Evolutionary conservation across 1,140 invertebrate species (phyloP).

Genomic region (Achatina immaculata): DNA sequence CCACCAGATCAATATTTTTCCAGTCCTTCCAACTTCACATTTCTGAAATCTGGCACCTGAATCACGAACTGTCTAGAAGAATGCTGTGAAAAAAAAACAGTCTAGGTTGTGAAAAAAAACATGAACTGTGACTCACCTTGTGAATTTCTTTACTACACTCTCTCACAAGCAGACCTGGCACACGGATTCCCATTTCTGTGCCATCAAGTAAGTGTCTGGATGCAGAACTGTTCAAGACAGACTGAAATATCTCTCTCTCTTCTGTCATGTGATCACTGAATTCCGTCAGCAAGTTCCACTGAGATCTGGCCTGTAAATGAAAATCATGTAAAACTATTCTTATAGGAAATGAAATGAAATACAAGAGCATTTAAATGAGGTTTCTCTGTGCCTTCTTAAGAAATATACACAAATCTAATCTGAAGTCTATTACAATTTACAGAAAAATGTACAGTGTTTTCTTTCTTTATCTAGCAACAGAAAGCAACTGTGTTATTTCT

Average conservation of each 20-base stretch:
- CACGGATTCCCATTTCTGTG: constrained; percentile 55
- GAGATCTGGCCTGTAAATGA: constrained; percentile 50
- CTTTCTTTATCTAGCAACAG: too few relatives aligned
- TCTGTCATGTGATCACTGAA: constrained; percentile 47
- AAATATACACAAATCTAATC: constrained; percentile 1
- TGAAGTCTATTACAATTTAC: too few relatives aligned
- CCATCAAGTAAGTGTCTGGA: constrained; percentile 56
- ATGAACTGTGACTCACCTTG: constrained; percentile 46
- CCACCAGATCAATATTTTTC: too few relatives aligned
- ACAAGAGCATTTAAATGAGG: too few relatives aligned
- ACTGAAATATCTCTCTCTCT: constrained; percentile 57
- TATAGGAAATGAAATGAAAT: too few relatives aligned
- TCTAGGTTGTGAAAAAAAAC: neutral
- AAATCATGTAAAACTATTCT: too few relatives aligned
- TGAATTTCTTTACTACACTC: constrained; percentile 64
- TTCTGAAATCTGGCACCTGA: too few relatives aligned
- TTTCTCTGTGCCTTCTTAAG: neutral
- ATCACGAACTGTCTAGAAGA: too few relatives aligned
- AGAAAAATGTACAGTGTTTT: too few relatives aligned
- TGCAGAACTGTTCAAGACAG: constrained; percentile 55
- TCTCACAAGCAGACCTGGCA: constrained; percentile 61
- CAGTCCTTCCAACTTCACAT: too few relatives aligned
- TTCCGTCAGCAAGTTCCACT: constrained; percentile 60
- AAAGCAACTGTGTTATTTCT: too few relatives aligned
- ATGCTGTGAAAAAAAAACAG: too few relatives aligned